phyloP scores from a whole-genome alignment of 2,888 invertebrate genomes.

The Conomelus anceps region DNA sequence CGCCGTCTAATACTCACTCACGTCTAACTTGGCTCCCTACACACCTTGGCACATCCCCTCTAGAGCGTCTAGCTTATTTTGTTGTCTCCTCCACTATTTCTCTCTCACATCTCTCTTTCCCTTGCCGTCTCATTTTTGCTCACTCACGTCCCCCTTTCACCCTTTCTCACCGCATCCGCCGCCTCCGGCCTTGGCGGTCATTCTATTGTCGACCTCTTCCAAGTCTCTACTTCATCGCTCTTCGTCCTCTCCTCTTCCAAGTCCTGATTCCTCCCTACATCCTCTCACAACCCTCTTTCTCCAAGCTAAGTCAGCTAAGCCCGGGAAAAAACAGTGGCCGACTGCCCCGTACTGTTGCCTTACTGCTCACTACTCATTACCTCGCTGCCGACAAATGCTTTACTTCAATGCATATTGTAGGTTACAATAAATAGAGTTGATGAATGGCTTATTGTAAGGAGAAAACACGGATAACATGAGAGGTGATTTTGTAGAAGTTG shows the following conservation, averaged over 20 bases:
- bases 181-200: slow-evolving; percentile 40
- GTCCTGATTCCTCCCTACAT: too few species aligned
- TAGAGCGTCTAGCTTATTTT: slow-evolving; percentile 4
- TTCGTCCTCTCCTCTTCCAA: slow-evolving; percentile 2
- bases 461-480: too few species aligned
- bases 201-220: slow-evolving; percentile 32
- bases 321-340: neutral
- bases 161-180: slow-evolving; percentile 23
- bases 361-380: neutral
- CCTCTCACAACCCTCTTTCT: too few species aligned
- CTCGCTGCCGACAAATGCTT: neutral
- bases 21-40: neutral
- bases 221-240: slow-evolving; percentile 22
- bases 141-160: slow-evolving; percentile 19
- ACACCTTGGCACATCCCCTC: slow-evolving; percentile 8
- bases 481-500: too few species aligned
- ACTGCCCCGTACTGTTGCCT: neutral
- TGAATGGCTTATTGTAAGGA: too few species aligned
- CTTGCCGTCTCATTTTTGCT: slow-evolving; percentile 22
- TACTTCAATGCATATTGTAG: neutral
- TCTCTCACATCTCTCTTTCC: slow-evolving; percentile 7
- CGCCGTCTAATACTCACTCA: neutral
- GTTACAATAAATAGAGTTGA: too few species aligned
- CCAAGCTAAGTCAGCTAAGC: neutral
- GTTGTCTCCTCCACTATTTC: neutral